Conservation (phyloP, 2,888 invertebrate species). For the Plagodis dolabraria region DNA sequence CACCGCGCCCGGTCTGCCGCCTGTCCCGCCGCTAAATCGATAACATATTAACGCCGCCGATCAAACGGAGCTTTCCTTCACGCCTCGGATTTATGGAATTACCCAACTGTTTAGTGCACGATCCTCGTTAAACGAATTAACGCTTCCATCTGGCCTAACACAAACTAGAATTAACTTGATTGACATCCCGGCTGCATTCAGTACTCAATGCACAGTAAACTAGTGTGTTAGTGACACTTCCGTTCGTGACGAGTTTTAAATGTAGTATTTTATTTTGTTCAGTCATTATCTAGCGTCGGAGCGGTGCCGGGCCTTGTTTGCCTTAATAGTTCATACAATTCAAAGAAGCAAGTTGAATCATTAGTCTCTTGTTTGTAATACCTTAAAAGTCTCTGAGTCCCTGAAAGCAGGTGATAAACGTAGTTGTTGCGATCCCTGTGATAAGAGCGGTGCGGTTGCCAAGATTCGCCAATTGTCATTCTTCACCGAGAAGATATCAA, state of each 20-base stretch:
- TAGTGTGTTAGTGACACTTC: too few relatives aligned
- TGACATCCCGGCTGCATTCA: constrained; percentile 30
- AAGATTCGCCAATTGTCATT: constrained; percentile 60
- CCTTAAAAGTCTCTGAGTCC: constrained; percentile 20
- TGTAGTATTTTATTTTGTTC: too few relatives aligned
- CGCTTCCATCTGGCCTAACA: constrained; percentile 38
- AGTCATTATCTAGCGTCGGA: too few relatives aligned
- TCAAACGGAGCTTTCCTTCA: constrained; percentile 73
- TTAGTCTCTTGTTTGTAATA: constrained; percentile 1
- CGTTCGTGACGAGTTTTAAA: too few relatives aligned
- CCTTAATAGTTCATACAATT: background rate
- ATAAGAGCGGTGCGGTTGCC: constrained; percentile 54
- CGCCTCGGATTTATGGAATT: constrained; percentile 58
- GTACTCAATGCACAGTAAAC: background rate
- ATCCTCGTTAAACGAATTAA: constrained; percentile 16
- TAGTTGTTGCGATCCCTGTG: constrained; percentile 46
- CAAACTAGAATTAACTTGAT: constrained; percentile 29
- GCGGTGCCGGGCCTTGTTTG: too few relatives aligned
- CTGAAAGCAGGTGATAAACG: constrained; percentile 37
- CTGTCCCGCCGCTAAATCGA: constrained; percentile 72
- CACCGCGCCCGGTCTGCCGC: constrained; percentile 64
- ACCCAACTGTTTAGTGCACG: constrained; percentile 37
- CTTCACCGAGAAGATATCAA: constrained; percentile 52
- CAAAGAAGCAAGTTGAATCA: constrained; percentile 7
- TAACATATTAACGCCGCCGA: constrained; percentile 77